Percentiles rank a stretch among this genome's conserved stretches.
Evolutionary conservation across 2,797 vertebrate species (phyloP).

Genomic region (Hemitrygon akajei): DNA sequence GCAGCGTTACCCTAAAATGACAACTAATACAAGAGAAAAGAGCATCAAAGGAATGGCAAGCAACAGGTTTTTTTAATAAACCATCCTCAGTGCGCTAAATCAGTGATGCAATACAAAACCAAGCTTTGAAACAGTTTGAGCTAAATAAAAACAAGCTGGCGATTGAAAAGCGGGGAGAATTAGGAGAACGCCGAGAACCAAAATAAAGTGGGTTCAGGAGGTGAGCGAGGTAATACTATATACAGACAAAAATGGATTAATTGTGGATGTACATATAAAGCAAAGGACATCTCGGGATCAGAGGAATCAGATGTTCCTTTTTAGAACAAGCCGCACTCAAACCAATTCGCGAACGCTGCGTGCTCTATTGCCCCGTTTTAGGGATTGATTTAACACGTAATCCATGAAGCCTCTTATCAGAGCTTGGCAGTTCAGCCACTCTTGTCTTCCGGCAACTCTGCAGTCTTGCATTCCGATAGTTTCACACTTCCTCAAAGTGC

Average conservation of each 20-base stretch:
- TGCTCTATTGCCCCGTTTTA: neutral
- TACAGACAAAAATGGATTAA: no score
- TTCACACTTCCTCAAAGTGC: slow-evolving; percentile 12
- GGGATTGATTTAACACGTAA: neutral
- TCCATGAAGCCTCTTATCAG: neutral
- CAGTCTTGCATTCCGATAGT: neutral
- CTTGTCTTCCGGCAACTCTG: neutral
- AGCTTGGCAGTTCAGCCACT: neutral
- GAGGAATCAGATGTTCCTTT: neutral
- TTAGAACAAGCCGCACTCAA: neutral
- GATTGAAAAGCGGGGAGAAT: neutral
- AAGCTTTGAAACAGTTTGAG: neutral
- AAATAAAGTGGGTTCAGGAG: neutral
- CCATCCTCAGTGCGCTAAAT: neutral
- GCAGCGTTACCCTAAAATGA: neutral
- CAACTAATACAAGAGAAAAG: neutral
- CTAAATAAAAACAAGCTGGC: neutral
- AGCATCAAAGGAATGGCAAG: neutral
- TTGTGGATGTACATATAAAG: neutral
- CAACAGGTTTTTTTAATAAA: neutral
- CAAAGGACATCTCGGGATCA: neutral
- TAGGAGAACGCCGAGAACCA: neutral
- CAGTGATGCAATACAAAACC: neutral
- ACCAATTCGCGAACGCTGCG: neutral
- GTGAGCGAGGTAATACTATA: neutral